Conservation (phyloP, 2,888 invertebrate species). For the Cartodere bifasciata region DNA sequence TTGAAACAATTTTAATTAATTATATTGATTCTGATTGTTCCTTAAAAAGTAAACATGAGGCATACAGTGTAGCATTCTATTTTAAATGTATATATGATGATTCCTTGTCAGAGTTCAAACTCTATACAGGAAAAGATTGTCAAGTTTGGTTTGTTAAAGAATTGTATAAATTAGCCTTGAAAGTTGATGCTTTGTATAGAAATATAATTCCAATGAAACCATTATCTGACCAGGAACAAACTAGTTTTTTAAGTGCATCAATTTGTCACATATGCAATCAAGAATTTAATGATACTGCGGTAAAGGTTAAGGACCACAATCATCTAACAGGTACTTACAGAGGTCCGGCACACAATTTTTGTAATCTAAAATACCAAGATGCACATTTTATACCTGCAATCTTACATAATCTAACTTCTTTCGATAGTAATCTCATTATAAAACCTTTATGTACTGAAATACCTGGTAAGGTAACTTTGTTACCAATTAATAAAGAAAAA, state of each 20-base stretch:
- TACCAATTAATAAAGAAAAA: slow-evolving; percentile 11
- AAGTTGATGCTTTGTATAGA: slow-evolving; percentile 6
- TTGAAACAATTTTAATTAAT: background rate
- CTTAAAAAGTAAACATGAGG: background rate
- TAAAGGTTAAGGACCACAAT: slow-evolving; percentile 10
- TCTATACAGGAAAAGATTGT: slow-evolving; percentile 7
- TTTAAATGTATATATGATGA: slow-evolving; percentile 2
- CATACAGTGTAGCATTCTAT: background rate
- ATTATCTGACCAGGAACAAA: slow-evolving; percentile 7
- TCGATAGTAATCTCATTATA: slow-evolving; percentile 21
- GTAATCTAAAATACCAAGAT: slow-evolving; percentile 18
- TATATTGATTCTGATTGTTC: background rate
- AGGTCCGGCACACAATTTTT: slow-evolving; percentile 17
- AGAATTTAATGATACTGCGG: background rate
- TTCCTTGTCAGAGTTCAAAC: slow-evolving; percentile 1
- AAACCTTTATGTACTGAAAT: slow-evolving; percentile 15
- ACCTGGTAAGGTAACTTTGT: slow-evolving; percentile 13
- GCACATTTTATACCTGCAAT: slow-evolving; percentile 16
- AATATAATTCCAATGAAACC: slow-evolving; percentile 6
- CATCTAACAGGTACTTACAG: slow-evolving; percentile 7
- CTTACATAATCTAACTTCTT: slow-evolving; percentile 21
- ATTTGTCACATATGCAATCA: slow-evolving; percentile 10
- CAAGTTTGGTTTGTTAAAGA: slow-evolving; percentile 9
- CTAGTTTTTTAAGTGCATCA: slow-evolving; percentile 4
- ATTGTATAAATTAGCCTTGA: slow-evolving; percentile 5